These are phyloP conservation scores for Pteromalus puparum DNA, from an alignment of 1,140 invertebrate genomes.

Conservation along the genomic window DNA sequence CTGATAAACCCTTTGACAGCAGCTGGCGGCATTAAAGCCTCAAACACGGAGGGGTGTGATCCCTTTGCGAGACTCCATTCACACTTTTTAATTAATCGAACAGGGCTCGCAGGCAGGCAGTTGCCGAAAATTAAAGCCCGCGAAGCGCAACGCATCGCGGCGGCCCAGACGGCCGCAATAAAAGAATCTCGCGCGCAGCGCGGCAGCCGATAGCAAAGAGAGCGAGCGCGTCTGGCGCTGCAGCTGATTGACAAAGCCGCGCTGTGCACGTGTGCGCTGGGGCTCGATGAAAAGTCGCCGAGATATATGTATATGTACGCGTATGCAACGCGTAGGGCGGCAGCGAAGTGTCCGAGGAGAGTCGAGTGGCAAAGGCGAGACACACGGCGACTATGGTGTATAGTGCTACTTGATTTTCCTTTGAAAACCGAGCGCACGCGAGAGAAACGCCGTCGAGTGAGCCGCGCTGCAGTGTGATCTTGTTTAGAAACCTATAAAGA, in stretches of 20 bases:
- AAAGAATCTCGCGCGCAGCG: not conserved
- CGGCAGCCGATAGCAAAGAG: not conserved
- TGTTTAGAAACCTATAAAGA: not conserved
- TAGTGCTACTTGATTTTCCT: constrained; percentile 8
- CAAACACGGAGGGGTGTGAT: not conserved
- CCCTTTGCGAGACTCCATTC: constrained; percentile 20
- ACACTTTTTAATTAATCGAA: constrained; percentile 57
- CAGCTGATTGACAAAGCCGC: constrained; percentile 60
- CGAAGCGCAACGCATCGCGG: not conserved
- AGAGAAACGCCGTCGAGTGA: not conserved
- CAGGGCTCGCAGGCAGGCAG: constrained; percentile 14
- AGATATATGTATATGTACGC: not conserved
- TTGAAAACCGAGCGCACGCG: constrained; percentile 4
- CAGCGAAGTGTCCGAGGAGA: not conserved
- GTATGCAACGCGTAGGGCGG: not conserved
- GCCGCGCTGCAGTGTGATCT: not conserved
- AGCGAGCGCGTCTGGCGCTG: constrained; percentile 40
- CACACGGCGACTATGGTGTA: too few relatives aligned
- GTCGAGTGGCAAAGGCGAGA: not conserved
- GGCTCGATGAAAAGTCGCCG: constrained; percentile 1
- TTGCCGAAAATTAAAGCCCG: constrained; percentile 15
- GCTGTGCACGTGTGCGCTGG: not conserved
- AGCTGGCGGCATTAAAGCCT: not conserved
- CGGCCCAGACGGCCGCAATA: not conserved
- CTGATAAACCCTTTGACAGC: not conserved